Evolutionary conservation across 2,113 vertebrate genomes (phyloP), one percentile per base, ranked within the genome.

Genomic region (Bos indicus): DNA sequence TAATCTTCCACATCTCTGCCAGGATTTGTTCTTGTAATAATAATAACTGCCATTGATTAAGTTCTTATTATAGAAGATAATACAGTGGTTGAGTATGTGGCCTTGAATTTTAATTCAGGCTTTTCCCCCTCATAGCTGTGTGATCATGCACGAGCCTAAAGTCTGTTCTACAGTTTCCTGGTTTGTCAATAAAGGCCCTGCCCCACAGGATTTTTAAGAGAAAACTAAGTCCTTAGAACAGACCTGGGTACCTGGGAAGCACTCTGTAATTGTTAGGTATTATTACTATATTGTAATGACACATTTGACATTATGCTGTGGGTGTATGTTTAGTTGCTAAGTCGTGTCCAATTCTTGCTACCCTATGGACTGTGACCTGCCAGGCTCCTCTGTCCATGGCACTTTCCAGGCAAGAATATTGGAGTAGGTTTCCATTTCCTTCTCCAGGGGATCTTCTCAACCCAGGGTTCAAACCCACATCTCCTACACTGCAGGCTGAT

Each of bases 141-240:
- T 93, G n/a, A 82, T 92, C 71, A 90, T 80, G 23, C 43, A 40
- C 43, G 71, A 87, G 36, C 80, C 33, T 95, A 16, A 88, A 95
- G 36, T 78, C 52, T 59, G 2, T 30, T 60, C 2, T 67, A 48
- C 19, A 16, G 5, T 17, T 56, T 62, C 36, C 21, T 80, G 23
- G 30, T 33, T 90, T 93, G 16, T 88, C 85, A 84, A 82, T 94
- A 57, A 88, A 94, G 2, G 5, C 25, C 11, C 46, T 59, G 2
- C 21, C 48, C 23, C 28, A 46, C 33, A 56, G 19, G n/a, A 2
- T 48, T 92, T 95, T 51, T 48, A 57, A 78, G 71, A 95, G 89
- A 84, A 94, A 84, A 92, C 80, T 92, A 90, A 52, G 60, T 57
- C 48, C n/a, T 54, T 71, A 59, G 36, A 97, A 94, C 52, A 92